A percentile compares a stretch with the other conserved stretches of the same genome.
phyloP scores from a whole-genome alignment of 2,888 invertebrate genomes.

The Oscheius onirici region DNA sequence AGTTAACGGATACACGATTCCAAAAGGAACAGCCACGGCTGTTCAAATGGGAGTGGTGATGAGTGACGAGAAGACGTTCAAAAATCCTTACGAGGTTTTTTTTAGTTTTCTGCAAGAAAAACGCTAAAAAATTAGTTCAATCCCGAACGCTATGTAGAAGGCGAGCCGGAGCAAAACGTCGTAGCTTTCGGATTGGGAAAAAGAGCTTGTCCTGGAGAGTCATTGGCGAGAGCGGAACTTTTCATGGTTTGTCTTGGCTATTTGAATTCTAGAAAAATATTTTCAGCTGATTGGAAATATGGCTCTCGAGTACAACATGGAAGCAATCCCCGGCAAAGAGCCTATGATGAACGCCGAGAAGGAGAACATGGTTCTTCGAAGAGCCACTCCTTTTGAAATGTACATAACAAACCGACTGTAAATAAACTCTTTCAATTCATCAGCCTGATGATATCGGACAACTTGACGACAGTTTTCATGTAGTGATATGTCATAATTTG shows the following conservation, averaged over 20 bases:
- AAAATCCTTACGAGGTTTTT: not conserved
- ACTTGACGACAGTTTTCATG: conserved; percentile 2
- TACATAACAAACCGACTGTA: not conserved
- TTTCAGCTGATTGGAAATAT: conserved; percentile 19
- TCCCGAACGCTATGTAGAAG: conserved; percentile 9
- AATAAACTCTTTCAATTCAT: not conserved
- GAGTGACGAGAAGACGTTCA: conserved; percentile 13
- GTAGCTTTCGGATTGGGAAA: conserved; percentile 9
- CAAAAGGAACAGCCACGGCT: not conserved
- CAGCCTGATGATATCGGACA: too few species aligned
- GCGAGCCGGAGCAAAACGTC: not conserved
- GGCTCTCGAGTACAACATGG: conserved; percentile 3
- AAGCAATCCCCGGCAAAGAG: not conserved
- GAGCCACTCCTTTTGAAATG: not conserved
- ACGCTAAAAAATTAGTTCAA: conserved; percentile 2
- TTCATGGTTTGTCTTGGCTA: conserved; percentile 1
- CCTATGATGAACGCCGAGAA: conserved; percentile 2
- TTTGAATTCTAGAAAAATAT: too few species aligned
- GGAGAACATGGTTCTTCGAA: conserved; percentile 4
- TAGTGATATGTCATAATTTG: conserved; percentile 23
- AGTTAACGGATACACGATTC: not conserved
- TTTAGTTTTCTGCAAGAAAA: too few species aligned
- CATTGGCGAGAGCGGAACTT: conserved; percentile 13
- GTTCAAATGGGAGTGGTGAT: conserved; percentile 9
- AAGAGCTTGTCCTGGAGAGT: conserved; percentile 14